phyloP scores from a whole-genome alignment of 2,888 invertebrate genomes.

The Dicyrtomina minuta region DNA sequence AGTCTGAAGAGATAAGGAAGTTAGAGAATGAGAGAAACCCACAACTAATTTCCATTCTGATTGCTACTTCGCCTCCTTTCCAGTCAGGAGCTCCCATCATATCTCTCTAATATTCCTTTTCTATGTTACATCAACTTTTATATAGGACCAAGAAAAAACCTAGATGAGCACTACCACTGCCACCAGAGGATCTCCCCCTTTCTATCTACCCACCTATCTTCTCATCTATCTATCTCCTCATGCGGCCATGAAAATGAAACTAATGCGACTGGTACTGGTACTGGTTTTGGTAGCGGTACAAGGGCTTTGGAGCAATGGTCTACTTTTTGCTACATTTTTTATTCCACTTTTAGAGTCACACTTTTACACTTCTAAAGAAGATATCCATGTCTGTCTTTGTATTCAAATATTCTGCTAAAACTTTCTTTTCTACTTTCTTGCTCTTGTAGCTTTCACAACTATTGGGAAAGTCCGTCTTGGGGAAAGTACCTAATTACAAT shows the following conservation, averaged over 20 bases:
- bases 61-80: constrained; percentile 10
- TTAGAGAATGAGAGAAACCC: not conserved
- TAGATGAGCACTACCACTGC: not conserved
- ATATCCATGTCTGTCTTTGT: not conserved
- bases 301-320: too few species aligned
- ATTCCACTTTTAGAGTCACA: too few species aligned
- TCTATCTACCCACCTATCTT: too few species aligned
- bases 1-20: not conserved
- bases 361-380: too few species aligned
- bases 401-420: not conserved
- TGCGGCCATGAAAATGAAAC: not conserved
- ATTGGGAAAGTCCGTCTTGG: not conserved
- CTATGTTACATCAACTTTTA: not conserved
- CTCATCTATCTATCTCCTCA: too few species aligned
- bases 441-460: not conserved
- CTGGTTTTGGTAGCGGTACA: too few species aligned
- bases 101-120: not conserved
- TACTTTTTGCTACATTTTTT: too few species aligned
- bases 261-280: too few species aligned
- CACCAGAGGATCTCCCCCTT: too few species aligned
- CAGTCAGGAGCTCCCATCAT: not conserved
- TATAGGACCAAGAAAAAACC: too few species aligned
- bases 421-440: not conserved
- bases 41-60: constrained; percentile 29
- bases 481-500: not conserved